Evolutionary conservation across 2,888 invertebrate species (phyloP).

Genomic region (Athripsodes cinereus): DNA sequence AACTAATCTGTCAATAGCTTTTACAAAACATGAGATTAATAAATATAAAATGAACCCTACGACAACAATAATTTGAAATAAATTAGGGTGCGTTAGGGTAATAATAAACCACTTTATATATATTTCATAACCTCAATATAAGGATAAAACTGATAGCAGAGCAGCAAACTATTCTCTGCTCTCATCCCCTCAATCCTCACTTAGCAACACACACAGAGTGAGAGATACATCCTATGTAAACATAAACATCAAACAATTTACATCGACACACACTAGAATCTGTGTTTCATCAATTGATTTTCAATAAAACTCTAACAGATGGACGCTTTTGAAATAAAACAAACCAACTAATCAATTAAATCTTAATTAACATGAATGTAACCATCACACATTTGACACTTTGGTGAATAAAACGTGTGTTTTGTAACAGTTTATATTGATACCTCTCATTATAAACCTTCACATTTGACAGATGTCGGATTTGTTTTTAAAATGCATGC

Average conservation of each 20-base stretch:
- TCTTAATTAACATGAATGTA: background rate
- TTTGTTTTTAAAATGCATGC: slow-evolving; percentile 20
- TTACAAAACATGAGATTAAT: too few species aligned
- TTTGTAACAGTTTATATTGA: too few species aligned
- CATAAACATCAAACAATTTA: background rate
- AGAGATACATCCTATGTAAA: background rate
- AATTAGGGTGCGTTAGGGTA: too few species aligned
- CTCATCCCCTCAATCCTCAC: background rate
- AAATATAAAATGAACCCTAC: too few species aligned
- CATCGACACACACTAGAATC: background rate
- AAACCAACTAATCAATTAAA: background rate
- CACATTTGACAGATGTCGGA: slow-evolving; percentile 21
- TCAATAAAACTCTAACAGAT: background rate
- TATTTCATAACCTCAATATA: background rate
- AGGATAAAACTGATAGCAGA: background rate
- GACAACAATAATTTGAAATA: too few species aligned
- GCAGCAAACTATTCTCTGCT: too few species aligned
- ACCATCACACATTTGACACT: too few species aligned
- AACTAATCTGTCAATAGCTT: too few species aligned
- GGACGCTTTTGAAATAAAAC: background rate
- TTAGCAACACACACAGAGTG: background rate
- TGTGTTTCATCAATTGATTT: background rate
- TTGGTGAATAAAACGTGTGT: too few species aligned
- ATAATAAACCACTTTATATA: background rate
- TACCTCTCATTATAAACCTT: background rate